Evolutionary conservation across 1,140 invertebrate genomes (phyloP), one percentile per base, ranked within the genome.

Genomic region (Trissolcus basalis): DNA sequence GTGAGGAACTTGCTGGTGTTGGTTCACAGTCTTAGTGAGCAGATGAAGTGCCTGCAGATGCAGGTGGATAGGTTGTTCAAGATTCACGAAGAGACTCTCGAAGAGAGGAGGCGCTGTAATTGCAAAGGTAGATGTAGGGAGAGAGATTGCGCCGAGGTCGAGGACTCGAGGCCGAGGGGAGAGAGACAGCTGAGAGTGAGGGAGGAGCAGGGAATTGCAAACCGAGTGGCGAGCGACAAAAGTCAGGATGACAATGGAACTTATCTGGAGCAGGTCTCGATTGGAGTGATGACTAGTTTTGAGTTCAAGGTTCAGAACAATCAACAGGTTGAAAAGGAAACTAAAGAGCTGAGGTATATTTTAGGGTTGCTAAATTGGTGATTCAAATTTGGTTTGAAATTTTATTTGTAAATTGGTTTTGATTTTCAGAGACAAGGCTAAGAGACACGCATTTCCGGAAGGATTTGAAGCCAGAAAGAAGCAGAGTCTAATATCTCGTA

Each of bases 221-320:
- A n/a, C n/a, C n/a, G n/a, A n/a, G n/a, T 50, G 1, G 13, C 44
- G 2, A 39, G 9, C 39, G 55, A 16, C 19, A 48, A 12, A 49
- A 39, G 9, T n/a, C 69, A 75, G 36, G 76, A 82, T 33, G 65
- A 81, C n/a, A 58, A 63, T 15, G 53, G 81, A 35, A 53, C 83
- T 12, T 75, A 84, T 64, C 14, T 87, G 56, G 88, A 89, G 58
- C 88, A 90, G 77, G 91, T 92, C 73, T 92, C 92, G 0, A 91
- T 93, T 68, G 92, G 92, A 64, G 91, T 93, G 8, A 93, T 92
- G 90, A 92, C 92, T 2, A 93, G 92, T 84, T 92, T 93, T 85
- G 92, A 93, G 85, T 89, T 92, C 65, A 91, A 90, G 1, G 85
- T 92, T n/a, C 84, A 89, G 56, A 88, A 89, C 45, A 87, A 79